A percentile compares a stretch with the other conserved stretches of the same genome.
Evolutionary conservation across 2,113 vertebrate species (phyloP).

Genomic region (Amazona vittata): DNA sequence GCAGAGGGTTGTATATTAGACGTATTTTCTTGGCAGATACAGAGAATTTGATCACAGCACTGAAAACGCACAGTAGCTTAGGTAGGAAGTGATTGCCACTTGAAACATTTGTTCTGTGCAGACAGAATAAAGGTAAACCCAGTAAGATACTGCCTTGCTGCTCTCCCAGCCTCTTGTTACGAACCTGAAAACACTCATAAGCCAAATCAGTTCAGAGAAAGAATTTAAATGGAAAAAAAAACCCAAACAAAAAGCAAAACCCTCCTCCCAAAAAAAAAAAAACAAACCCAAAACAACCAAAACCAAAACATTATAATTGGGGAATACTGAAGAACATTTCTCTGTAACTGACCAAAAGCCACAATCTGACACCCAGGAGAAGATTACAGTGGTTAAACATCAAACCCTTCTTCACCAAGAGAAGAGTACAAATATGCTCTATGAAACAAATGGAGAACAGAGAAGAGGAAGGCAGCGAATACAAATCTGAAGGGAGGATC

Average conservation of each 20-base stretch:
- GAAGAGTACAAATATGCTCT: neutral
- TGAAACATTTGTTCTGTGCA: slow-evolving; percentile 22
- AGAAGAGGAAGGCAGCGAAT: neutral
- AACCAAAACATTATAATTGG: neutral
- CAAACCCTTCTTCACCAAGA: neutral
- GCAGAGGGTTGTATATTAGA: neutral
- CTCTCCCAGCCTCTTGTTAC: neutral
- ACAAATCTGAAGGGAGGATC: neutral
- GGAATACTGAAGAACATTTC: neutral
- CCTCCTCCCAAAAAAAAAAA: too few species aligned
- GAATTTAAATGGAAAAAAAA: neutral
- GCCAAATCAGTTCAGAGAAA: neutral
- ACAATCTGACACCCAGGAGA: neutral
- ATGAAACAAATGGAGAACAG: neutral
- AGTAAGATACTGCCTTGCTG: neutral
- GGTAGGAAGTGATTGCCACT: slow-evolving; percentile 45
- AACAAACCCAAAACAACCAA: neutral
- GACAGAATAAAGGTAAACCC: slow-evolving; percentile 24
- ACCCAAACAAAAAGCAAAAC: neutral
- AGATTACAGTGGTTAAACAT: neutral
- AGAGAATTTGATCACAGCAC: slow-evolving; percentile 45
- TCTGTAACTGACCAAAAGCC: neutral
- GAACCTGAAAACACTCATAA: neutral
- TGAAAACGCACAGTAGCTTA: neutral
- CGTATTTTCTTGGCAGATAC: slow-evolving; percentile 41